A percentile compares a stretch with the other conserved stretches of the same genome.
Conservation (phyloP, 2,113 vertebrate species). For the Bambusicola thoracicus region DNA sequence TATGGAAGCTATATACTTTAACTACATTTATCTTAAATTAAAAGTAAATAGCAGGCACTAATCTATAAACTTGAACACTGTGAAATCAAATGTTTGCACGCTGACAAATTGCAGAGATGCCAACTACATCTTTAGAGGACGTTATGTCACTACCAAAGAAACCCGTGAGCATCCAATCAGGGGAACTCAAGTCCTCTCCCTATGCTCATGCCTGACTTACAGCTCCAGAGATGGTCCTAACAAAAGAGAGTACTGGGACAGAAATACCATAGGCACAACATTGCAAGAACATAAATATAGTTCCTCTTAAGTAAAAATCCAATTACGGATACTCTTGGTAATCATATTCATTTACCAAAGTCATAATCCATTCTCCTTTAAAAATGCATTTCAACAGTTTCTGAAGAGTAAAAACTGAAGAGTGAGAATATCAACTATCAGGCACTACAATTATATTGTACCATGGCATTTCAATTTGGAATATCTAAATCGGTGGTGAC, state of each 20-base stretch:
- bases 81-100: conserved; percentile 19
- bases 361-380: conserved; percentile 45
- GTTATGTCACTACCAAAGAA: not conserved
- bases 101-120: not conserved
- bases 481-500: conserved; percentile 19
- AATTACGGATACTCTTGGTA: conserved; percentile 39
- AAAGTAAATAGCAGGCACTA: conserved; percentile 40
- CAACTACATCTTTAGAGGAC: not conserved
- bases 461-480: not conserved
- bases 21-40: conserved; percentile 34
- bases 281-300: conserved; percentile 8
- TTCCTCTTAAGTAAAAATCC: conserved; percentile 28
- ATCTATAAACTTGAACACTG: conserved; percentile 45
- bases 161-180: not conserved
- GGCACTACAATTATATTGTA: not conserved
- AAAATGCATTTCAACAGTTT: conserved; percentile 17
- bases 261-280: not conserved
- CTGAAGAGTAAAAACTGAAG: conserved; percentile 21
- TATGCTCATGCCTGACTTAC: not conserved
- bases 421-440: not conserved
- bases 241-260: not conserved
- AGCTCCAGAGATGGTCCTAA: not conserved
- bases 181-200: not conserved
- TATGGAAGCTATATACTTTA: conserved; percentile 48
- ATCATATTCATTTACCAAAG: conserved; percentile 27